Evolutionary conservation across 2,113 vertebrate genomes (phyloP).

Genomic region (Eleginops maclovinus): DNA sequence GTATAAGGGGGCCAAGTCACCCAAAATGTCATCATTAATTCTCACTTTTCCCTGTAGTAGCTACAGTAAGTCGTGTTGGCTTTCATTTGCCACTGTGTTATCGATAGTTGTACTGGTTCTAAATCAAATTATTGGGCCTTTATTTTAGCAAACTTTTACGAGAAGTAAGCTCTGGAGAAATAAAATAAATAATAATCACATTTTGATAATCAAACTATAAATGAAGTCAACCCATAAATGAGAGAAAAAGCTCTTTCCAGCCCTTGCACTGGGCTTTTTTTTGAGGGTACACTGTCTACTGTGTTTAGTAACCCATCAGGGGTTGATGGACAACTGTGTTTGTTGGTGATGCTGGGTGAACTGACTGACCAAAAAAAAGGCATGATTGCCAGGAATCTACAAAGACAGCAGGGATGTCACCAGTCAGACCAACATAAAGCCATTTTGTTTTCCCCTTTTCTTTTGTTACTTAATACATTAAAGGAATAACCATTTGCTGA

Average conservation of each 20-base stretch:
- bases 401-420: conserved; percentile 1
- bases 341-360: conserved; percentile 22
- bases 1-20: conserved; percentile 14
- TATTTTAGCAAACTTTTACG: no score
- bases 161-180: no score
- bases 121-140: not conserved
- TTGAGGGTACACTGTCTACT: no score
- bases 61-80: not conserved
- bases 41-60: not conserved
- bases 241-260: no score
- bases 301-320: not conserved
- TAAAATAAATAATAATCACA: no score
- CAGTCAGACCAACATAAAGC: not conserved
- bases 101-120: not conserved
- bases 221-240: no score
- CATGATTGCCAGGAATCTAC: conserved; percentile 4
- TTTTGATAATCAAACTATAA: no score
- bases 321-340: not conserved
- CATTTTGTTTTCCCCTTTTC: not conserved
- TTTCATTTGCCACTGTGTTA: not conserved
- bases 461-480: conserved; percentile 12
- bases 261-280: no score
- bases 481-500: not conserved
- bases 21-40: not conserved
- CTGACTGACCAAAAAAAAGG: conserved; percentile 13